Evolutionary conservation across 2,113 vertebrate genomes (phyloP).

Genomic region (Rhinichthys klamathensis): DNA sequence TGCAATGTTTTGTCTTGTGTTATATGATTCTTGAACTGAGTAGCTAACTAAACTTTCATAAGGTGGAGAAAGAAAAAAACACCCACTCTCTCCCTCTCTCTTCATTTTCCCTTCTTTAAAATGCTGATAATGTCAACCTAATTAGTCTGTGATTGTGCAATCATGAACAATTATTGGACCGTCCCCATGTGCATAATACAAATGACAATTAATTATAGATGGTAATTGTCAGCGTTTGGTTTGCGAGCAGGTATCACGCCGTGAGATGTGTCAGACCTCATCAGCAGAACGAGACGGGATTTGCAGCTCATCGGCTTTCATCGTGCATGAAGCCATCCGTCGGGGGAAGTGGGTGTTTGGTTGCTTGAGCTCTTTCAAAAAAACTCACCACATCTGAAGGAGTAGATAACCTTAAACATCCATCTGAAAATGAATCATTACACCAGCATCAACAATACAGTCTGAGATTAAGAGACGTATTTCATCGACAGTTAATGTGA

Average conservation of each 20-base stretch:
- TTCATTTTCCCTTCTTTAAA: conserved; percentile 3
- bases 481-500: too few species aligned
- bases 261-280: conserved; percentile 9
- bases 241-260: conserved; percentile 32
- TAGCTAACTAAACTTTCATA: background rate
- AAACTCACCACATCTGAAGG: background rate
- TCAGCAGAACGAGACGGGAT: too few species aligned
- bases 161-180: conserved; percentile 50
- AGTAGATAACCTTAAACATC: conserved; percentile 14
- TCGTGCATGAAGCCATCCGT: too few species aligned
- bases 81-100: background rate
- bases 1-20: too few species aligned
- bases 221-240: conserved; percentile 32
- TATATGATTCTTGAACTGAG: too few species aligned
- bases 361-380: too few species aligned
- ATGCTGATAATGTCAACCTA: conserved; percentile 49
- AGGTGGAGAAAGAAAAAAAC: background rate
- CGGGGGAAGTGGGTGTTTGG: too few species aligned
- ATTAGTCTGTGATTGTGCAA: conserved; percentile 46
- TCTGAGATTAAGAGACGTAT: background rate
- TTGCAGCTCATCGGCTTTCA: too few species aligned
- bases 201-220: conserved; percentile 46
- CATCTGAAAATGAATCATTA: conserved; percentile 17
- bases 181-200: conserved; percentile 30
- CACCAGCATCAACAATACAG: background rate